Base-by-base conservation (phyloP, 1,140 invertebrate species). In the Drosophila tsacasi region DNA sequence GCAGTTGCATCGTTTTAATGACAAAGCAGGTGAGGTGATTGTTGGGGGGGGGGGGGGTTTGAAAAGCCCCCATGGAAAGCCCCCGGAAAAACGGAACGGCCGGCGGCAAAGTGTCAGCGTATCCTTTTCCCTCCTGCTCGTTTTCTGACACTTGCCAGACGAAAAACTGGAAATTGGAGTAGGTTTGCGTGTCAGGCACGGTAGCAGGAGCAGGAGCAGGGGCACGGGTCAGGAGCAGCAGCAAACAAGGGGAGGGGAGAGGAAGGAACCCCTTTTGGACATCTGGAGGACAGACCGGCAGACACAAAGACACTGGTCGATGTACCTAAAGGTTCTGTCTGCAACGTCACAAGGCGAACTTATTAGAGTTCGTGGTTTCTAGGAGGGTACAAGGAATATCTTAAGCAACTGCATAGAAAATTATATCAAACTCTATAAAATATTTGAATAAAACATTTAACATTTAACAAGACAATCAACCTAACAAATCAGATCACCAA, bases 181-280 rank as follows among this genome's bases (percentile, higher is more conserved):
- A 87, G 84, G 84, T 84, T 87, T 87, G 84, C 84, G 84, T 87
- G 84, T 89, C 84, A 81, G 80, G 66, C 75, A 59, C 73, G 59
- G 71, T 57, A 27, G 65, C 81, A 81, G 42, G 19, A 25, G 44
- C 13, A 25, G 46, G 23, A 47, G 6, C 3, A 5, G 23, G 15
- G 10, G 23, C 7, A 12, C 1, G 17, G 17, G 15, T 12, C 6
- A 23, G 46, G 15, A 46, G 6, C 6, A 17, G 21, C 2, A 25
- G 23, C 10, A 6, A 17, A 2, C 15, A 25, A 17, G 23, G 23
- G 23, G 4, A 35, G 42, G 21, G 55, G 27, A 13, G 21, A 42
- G 32, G 4, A 10, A 27, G 39, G 40, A 54, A 39, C 19, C 23
- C 49, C 65, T 23, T 39, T 12, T 46, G 23, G 39, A 30, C 64